Evolutionary conservation across 2,797 vertebrate species (phyloP).

Genomic region (Rhincodon typus): DNA sequence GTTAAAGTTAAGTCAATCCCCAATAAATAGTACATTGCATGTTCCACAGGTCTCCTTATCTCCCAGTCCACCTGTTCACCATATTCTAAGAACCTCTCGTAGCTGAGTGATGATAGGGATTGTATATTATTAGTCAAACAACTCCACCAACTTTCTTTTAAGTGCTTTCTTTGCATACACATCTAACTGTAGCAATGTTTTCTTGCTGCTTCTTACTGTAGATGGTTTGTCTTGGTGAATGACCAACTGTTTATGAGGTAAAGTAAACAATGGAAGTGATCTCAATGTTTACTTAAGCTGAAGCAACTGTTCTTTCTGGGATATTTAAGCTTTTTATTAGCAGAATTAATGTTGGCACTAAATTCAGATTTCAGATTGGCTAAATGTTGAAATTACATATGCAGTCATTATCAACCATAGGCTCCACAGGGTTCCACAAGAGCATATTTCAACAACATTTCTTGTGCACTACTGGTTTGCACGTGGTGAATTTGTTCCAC

Average conservation of each 20-base stretch:
- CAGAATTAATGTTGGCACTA: background rate
- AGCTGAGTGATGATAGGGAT: background rate
- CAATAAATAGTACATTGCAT: background rate
- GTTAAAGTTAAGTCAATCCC: background rate
- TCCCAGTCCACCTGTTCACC: background rate
- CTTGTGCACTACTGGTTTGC: background rate
- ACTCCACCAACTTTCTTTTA: background rate
- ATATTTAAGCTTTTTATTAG: no score
- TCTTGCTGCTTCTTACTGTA: background rate
- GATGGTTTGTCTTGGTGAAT: background rate
- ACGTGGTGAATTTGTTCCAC: background rate
- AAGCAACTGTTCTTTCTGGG: background rate
- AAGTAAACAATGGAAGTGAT: background rate
- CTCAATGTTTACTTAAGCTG: background rate
- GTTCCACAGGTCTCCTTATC: background rate
- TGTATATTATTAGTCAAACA: background rate
- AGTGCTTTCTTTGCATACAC: background rate
- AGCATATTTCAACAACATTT: background rate
- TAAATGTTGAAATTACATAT: background rate
- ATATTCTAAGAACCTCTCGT: background rate
- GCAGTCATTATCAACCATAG: background rate
- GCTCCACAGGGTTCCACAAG: background rate
- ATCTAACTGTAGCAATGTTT: background rate
- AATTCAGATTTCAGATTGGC: background rate
- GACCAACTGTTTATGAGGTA: background rate